phyloP scores from a whole-genome alignment of 2,113 vertebrate genomes.

The Dipodomys stephensi region DNA sequence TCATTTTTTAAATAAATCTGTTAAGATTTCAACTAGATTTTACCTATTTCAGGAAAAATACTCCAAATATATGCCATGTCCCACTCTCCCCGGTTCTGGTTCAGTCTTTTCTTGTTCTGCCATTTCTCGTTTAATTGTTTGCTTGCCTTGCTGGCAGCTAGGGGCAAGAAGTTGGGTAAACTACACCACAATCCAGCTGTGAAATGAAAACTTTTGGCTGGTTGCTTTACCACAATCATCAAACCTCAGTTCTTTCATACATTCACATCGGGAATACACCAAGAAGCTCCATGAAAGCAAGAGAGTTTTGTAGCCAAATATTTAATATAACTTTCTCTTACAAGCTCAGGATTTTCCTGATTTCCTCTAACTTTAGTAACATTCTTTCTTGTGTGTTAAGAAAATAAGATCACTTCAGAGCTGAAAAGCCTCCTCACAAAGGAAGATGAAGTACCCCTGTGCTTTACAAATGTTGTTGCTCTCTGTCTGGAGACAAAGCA shows the following conservation, averaged over 20 bases:
- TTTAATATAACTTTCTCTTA: neutral
- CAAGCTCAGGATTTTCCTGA: neutral
- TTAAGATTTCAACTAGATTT: constrained; percentile 15
- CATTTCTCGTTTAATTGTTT: neutral
- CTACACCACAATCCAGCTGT: neutral
- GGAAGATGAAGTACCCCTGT: neutral
- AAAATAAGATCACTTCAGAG: neutral
- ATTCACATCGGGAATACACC: neutral
- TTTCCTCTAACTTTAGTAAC: neutral
- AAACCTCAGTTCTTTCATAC: neutral
- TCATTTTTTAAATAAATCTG: neutral
- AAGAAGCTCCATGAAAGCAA: constrained; percentile 32
- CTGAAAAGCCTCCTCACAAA: neutral
- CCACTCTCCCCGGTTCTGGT: neutral
- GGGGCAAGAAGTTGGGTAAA: neutral
- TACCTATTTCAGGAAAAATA: neutral
- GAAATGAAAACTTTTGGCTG: neutral
- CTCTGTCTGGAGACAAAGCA: neutral
- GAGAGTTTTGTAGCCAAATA: neutral
- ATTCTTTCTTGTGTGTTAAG: neutral
- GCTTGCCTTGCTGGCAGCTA: neutral
- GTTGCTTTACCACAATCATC: neutral
- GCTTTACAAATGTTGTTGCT: neutral
- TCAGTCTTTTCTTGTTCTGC: neutral
- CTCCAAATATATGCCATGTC: neutral